A percentile compares a stretch with the other conserved stretches of the same genome.
Evolutionary conservation across 1,140 invertebrate species (phyloP).

Genomic region (Aphelenchoides avenae): DNA sequence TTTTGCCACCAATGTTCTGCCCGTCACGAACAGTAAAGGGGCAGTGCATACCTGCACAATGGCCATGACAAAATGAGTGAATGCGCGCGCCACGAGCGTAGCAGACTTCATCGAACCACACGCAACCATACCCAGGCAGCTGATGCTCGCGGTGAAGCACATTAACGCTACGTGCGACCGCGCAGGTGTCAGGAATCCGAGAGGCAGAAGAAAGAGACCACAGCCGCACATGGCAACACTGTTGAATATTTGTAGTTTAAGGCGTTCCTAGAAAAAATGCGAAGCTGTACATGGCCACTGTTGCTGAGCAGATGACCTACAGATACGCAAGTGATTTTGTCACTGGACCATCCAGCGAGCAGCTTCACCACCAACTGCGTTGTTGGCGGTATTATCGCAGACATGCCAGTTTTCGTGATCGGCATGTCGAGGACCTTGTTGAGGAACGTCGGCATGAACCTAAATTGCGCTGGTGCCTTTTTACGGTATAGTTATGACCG

Average conservation of each 20-base stretch:
- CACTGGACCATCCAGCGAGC: conserved; percentile 27
- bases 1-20: not conserved
- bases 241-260: conserved; percentile 45
- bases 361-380: conserved; percentile 36
- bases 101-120: conserved; percentile 29
- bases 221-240: conserved; percentile 41
- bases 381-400: conserved; percentile 40
- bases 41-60: conserved; percentile 21
- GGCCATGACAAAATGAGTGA: conserved; percentile 31
- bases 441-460: conserved; percentile 37
- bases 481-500: not conserved
- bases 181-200: conserved; percentile 37
- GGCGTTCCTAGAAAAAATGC: conserved; percentile 25
- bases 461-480: conserved; percentile 12
- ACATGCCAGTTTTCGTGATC: conserved; percentile 35
- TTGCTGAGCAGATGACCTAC: conserved; percentile 28
- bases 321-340: conserved; percentile 28
- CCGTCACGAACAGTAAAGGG: conserved; percentile 12
- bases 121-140: conserved; percentile 22
- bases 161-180: conserved; percentile 14
- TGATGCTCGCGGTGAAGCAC: conserved; percentile 20
- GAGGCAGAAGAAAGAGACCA: conserved; percentile 32
- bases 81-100: conserved; percentile 19
- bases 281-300: conserved; percentile 11
- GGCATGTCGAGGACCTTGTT: conserved; percentile 41